Evolutionary conservation across 2,888 invertebrate genomes (phyloP).

Genomic region (Heteromyza rotundicornis): DNA sequence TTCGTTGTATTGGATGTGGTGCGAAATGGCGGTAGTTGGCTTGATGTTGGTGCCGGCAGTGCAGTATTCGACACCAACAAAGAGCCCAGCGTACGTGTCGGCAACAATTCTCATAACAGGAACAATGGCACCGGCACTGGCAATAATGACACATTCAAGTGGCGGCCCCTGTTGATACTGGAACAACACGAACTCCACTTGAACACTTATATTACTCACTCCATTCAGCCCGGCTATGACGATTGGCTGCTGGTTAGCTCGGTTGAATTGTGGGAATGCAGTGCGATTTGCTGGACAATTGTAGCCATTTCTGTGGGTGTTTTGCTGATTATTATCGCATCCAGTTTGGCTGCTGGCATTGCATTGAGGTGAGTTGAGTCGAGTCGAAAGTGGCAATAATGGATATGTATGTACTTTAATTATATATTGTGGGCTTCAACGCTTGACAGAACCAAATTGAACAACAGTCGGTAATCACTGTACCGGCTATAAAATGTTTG

Average conservation of each 20-base stretch:
- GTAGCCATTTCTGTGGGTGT: slow-evolving; percentile 54
- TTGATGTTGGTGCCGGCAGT: slow-evolving; percentile 9
- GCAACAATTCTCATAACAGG: slow-evolving; percentile 20
- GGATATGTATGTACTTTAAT: too few species aligned
- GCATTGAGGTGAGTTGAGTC: slow-evolving; percentile 56
- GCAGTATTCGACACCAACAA: slow-evolving; percentile 5
- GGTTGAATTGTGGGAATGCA: slow-evolving; percentile 56
- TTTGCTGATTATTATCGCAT: slow-evolving; percentile 53
- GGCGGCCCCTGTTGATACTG: slow-evolving; percentile 61
- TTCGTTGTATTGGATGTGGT: slow-evolving; percentile 61
- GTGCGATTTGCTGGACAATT: slow-evolving; percentile 60
- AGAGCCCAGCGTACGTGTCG: too few species aligned
- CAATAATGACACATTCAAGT: slow-evolving; percentile 41
- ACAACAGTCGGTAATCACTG: too few species aligned
- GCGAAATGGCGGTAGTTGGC: slow-evolving; percentile 30
- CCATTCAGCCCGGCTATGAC: slow-evolving; percentile 59
- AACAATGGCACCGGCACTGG: slow-evolving; percentile 6
- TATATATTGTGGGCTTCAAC: neutral
- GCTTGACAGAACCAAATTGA: too few species aligned
- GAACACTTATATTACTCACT: slow-evolving; percentile 58
- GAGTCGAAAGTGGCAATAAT: neutral
- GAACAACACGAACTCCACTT: slow-evolving; percentile 53
- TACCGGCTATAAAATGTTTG: too few species aligned
- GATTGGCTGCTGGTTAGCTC: slow-evolving; percentile 60
- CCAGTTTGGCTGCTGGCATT: slow-evolving; percentile 59